Base-by-base conservation (phyloP, 1,140 invertebrate genomes). In the Amyelois transitella region DNA sequence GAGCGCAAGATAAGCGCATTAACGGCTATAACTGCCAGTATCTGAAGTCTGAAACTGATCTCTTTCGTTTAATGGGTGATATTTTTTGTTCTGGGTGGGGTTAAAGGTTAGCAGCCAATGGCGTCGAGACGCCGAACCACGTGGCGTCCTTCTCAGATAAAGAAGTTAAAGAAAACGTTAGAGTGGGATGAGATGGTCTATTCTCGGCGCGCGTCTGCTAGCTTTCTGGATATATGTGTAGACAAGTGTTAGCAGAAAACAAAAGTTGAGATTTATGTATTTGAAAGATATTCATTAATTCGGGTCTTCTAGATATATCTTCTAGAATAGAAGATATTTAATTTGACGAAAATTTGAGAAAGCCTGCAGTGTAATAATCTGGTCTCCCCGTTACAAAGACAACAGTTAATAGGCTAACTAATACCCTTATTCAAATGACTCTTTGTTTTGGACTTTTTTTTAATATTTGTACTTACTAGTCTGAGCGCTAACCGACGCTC, bases 61-160 rank as follows among this genome's bases (percentile, higher is more conserved):
- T 72, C 70, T 73, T 81, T 74, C 73, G 76, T 79, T 69, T 84
- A 83, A 86, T 84, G 81, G 77, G 68, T 64, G 72, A 81, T 82
- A 75, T 81, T 86, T 84, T 86, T 83, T 72, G 66, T 77, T 72
- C 71, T 83, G 82, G 81, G 82, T 73, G 77, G 81, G 82, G 83
- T 86, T 72, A 86, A 66, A 81, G 83, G 81, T 81, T 65, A 75
- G 49, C 69, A 71, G 71, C 81, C 81, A 84, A 82, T 84, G 61
- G 71, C 66, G 64, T 60, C 62, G 52, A 53, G 57, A 57, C 62
- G 59, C 51, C 50, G 59, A 43, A 49, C 38, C 56, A 53, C 44
- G 44, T 47, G 52, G 59, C 64, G 62, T 72, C 75, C 67, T 66
- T 53, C 65, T 73, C 70, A 32, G 64, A 58, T 76, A 62, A 64